Conservation (phyloP, 2,113 vertebrate species). For the Toxotes jaculatrix region DNA sequence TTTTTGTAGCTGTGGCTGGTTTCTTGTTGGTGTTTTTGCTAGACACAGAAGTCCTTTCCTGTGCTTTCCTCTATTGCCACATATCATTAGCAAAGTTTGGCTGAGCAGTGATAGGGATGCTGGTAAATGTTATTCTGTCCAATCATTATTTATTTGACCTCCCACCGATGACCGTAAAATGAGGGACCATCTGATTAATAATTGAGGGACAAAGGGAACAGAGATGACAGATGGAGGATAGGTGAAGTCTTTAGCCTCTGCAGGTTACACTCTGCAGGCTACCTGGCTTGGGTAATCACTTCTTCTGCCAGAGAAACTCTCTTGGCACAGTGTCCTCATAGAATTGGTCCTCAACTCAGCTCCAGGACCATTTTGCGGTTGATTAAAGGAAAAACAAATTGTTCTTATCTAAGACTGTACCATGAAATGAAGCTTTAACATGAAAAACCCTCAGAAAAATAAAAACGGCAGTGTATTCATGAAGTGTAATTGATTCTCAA, state of each 20-base stretch:
- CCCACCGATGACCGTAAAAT: conserved; percentile 51
- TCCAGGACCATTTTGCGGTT: conserved; percentile 5
- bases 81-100: not conserved
- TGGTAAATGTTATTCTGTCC: conserved; percentile 13
- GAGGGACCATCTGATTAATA: conserved; percentile 61
- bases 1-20: not conserved
- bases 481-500: not conserved
- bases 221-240: conserved; percentile 67
- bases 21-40: not conserved
- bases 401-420: not conserved
- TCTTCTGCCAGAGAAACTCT: conserved; percentile 33
- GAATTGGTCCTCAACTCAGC: conserved; percentile 12
- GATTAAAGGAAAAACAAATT: conserved; percentile 29
- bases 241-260: conserved; percentile 60
- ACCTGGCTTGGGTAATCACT: conserved; percentile 36
- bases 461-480: not conserved
- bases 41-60: not conserved
- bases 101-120: not conserved
- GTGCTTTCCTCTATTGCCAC: not conserved
- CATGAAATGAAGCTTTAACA: not conserved
- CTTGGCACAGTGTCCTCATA: not conserved
- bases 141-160: conserved; percentile 56
- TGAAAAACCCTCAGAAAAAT: not conserved
- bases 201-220: conserved; percentile 58
- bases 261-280: conserved; percentile 51